A percentile compares a stretch with the other conserved stretches of the same genome.
phyloP scores from a whole-genome alignment of 2,113 vertebrate genomes.

The Sialia sialis region DNA sequence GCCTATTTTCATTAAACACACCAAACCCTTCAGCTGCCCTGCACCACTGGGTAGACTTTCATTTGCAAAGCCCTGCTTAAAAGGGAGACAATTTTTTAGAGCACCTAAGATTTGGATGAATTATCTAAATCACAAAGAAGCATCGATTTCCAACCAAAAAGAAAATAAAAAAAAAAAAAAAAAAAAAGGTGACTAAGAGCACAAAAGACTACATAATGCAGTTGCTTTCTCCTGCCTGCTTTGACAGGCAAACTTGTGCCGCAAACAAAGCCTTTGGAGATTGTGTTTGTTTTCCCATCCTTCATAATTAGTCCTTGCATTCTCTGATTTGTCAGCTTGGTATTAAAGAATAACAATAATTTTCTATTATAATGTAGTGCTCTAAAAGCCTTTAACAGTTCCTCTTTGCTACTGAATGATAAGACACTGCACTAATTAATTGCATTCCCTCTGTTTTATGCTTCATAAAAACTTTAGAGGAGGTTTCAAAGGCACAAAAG shows the following conservation, averaged over 20 bases:
- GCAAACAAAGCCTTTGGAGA: neutral
- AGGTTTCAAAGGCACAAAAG: slow-evolving; percentile 28
- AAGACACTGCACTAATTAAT: slow-evolving; percentile 2
- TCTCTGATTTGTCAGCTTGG: neutral
- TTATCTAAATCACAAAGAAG: neutral
- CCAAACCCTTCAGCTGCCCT: neutral
- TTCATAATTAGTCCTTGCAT: neutral
- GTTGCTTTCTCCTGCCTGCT: neutral
- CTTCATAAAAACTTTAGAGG: slow-evolving; percentile 1
- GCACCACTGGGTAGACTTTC: neutral
- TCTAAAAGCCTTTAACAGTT: neutral
- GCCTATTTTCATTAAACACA: neutral
- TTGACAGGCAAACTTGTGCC: neutral
- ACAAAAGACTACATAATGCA: neutral
- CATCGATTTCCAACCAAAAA: neutral
- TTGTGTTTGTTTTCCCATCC: neutral
- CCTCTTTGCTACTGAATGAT: neutral
- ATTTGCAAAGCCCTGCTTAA: neutral
- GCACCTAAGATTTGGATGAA: neutral
- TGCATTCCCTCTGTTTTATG: neutral
- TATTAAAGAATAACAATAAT: slow-evolving; percentile 10
- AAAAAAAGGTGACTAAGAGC: neutral
- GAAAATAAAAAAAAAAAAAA: neutral
- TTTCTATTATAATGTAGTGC: neutral
- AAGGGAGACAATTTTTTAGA: neutral